Evolutionary conservation across 2,113 vertebrate species (phyloP).

Genomic region (Silurus asotus): DNA sequence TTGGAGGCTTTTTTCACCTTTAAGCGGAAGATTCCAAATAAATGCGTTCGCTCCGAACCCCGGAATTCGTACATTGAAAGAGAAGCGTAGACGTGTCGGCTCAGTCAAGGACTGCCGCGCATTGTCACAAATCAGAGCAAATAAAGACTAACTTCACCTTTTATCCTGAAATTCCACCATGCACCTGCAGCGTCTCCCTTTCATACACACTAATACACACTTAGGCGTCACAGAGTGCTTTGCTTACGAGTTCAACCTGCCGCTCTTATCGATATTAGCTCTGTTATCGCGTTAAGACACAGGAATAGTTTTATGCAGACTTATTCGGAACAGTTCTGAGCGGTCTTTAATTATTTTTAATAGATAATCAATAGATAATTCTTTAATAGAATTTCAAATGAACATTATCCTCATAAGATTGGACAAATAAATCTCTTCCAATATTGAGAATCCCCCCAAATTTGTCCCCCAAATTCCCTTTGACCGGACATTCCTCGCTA

Average conservation of each 20-base stretch:
- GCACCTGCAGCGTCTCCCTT: not conserved
- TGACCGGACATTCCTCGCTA: not conserved
- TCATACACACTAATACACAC: slow-evolving; percentile 40
- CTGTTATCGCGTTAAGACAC: slow-evolving; percentile 82
- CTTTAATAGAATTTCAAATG: not conserved
- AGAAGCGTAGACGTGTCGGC: not conserved
- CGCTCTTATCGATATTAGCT: slow-evolving; percentile 71
- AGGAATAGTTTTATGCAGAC: slow-evolving; percentile 64
- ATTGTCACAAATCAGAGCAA: slow-evolving; percentile 46
- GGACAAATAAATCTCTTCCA: not conserved
- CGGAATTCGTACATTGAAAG: slow-evolving; percentile 1
- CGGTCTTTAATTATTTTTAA: not conserved
- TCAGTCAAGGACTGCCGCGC: not conserved
- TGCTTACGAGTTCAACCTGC: slow-evolving; percentile 66
- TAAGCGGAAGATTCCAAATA: slow-evolving; percentile 41
- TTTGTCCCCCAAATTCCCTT: too few relatives aligned
- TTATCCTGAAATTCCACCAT: not conserved
- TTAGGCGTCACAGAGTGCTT: slow-evolving; percentile 70
- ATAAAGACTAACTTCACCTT: slow-evolving; percentile 34
- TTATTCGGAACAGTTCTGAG: not conserved
- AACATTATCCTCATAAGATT: not conserved
- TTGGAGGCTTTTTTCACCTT: slow-evolving; percentile 60
- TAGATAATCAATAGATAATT: too few relatives aligned
- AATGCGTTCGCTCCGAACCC: slow-evolving; percentile 27
- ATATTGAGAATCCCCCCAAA: not conserved